Conservation (phyloP, 53 echinoderm and acorn worm genomes). For the Mesocentrotus franciscanus region DNA sequence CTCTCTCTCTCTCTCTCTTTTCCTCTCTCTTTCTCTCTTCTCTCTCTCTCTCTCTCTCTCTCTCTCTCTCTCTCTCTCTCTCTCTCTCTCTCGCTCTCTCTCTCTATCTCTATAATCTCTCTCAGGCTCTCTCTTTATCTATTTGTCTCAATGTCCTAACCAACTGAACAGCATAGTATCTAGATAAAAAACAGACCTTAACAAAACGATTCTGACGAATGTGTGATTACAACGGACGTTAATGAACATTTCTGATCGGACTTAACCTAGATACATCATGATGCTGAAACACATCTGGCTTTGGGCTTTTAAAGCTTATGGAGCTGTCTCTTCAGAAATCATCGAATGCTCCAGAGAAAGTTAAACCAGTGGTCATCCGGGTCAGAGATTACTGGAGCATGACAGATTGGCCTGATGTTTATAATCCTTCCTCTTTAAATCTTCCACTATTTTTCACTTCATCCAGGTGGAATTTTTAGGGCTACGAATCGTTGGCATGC, state of each 20-base stretch:
- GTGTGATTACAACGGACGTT: too few relatives aligned
- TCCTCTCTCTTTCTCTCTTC: too few relatives aligned
- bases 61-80: not conserved
- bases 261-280: not conserved
- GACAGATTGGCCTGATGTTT: not conserved
- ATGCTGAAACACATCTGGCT: not conserved
- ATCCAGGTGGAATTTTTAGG: not conserved
- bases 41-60: not conserved
- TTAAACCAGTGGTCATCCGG: not conserved
- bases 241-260: too few relatives aligned
- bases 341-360: not conserved
- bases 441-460: not conserved
- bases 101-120: not conserved
- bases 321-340: not conserved
- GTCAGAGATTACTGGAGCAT: not conserved
- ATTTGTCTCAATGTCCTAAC: too few relatives aligned
- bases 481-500: not conserved
- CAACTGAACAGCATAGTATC: too few relatives aligned
- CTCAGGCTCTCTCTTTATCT: not conserved
- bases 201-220: too few relatives aligned
- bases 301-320: not conserved
- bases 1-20: too few relatives aligned
- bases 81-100: not conserved
- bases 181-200: too few relatives aligned
- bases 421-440: not conserved